These are phyloP conservation scores for Drosophila virilis DNA, from an alignment of 1,140 invertebrate genomes.

Conservation along the genomic window DNA sequence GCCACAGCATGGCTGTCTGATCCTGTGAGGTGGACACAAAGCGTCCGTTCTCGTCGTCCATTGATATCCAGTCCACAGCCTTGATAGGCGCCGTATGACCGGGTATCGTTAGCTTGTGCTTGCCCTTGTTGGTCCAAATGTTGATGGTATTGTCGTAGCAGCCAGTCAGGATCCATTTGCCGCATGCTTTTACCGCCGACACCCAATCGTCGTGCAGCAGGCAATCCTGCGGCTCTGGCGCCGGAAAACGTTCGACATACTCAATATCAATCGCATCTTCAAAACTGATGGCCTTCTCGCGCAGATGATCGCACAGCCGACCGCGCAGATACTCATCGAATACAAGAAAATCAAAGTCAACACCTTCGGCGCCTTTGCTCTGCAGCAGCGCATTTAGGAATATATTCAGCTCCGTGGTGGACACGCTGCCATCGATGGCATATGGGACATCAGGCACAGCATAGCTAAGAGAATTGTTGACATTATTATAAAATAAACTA, in stretches of 20 bases:
- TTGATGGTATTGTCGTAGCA: conserved; percentile 97
- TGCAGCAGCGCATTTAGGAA: conserved; percentile 91
- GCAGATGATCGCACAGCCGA: conserved; percentile 87
- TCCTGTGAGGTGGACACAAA: conserved; percentile 97
- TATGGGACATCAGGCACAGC: conserved; percentile 93
- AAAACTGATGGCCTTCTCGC: conserved; percentile 88
- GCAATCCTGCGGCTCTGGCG: conserved; percentile 95
- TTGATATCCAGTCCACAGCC: conserved; percentile 93
- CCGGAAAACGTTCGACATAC: conserved; percentile 94
- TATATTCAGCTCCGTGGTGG: conserved; percentile 89
- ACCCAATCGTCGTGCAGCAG: conserved; percentile 98
- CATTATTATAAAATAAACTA: neutral
- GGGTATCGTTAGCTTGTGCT: conserved; percentile 92
- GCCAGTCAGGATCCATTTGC: conserved; percentile 95
- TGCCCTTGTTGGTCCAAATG: conserved; percentile 94
- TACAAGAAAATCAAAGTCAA: conserved; percentile 96
- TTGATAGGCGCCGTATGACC: conserved; percentile 95
- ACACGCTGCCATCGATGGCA: conserved; percentile 90
- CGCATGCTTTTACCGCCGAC: conserved; percentile 90
- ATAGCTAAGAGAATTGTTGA: conserved; percentile 87
- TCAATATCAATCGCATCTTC: conserved; percentile 94
- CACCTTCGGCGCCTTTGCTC: conserved; percentile 79
- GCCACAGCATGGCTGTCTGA: conserved; percentile 96
- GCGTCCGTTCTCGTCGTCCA: conserved; percentile 87
- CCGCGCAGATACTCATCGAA: conserved; percentile 91